A percentile compares a stretch with the other conserved stretches of the same genome.
These are phyloP conservation scores for Acromyrmex heyeri DNA, from an alignment of 1,140 invertebrate genomes.

Conservation along the genomic window DNA sequence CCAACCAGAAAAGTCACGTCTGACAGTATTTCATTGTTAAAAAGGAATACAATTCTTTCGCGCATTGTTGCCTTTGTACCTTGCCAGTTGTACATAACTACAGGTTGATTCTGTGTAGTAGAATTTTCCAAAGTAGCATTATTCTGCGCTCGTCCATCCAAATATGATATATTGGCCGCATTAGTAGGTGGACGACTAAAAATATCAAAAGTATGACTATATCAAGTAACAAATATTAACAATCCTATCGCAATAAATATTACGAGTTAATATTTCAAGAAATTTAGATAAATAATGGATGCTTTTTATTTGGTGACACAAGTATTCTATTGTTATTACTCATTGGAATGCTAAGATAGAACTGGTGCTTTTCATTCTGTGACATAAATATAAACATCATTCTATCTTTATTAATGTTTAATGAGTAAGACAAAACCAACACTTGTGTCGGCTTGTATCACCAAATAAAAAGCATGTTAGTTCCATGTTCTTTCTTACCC, in stretches of 20 bases:
- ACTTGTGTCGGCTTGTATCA: no score
- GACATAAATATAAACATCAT: no score
- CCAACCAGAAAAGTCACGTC: conserved; percentile 94
- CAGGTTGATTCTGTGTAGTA: conserved; percentile 65
- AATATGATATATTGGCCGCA: conserved; percentile 77
- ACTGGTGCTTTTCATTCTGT: no score
- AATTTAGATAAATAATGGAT: not conserved
- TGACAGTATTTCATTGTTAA: conserved; percentile 93
- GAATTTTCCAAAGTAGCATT: conserved; percentile 74
- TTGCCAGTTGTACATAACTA: conserved; percentile 88
- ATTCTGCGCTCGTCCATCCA: conserved; percentile 76
- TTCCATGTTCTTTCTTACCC: not conserved
- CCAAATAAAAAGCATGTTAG: not conserved
- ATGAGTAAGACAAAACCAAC: no score
- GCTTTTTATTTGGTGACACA: no score
- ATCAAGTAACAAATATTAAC: conserved; percentile 23
- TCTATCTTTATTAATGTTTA: no score
- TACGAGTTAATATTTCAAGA: not conserved
- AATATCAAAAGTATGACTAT: conserved; percentile 56
- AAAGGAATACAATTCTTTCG: conserved; percentile 92
- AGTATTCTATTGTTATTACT: no score
- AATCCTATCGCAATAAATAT: not conserved
- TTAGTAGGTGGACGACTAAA: conserved; percentile 81
- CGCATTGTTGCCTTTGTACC: conserved; percentile 91
- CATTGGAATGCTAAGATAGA: no score